Base-by-base conservation (phyloP, 1,140 invertebrate genomes). In the Drosophila equinoxialis region DNA sequence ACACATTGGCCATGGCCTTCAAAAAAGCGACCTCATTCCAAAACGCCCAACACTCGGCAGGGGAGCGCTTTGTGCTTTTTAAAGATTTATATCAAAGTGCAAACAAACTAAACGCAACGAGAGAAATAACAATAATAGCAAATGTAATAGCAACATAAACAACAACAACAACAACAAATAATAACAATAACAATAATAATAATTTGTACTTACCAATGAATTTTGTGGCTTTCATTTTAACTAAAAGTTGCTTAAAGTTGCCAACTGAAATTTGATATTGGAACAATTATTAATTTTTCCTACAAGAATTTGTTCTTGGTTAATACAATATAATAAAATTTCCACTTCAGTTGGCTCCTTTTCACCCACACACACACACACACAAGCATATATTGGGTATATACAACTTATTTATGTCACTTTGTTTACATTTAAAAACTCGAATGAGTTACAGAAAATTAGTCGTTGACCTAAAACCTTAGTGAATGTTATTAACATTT, bases 41-140 rank as follows among this genome's bases (percentile, higher is more conserved):
- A 39, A 10, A 6, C 8, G 7, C 35, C 35, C 35, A 37, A 11
- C 35, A 2, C 35, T 30, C 30, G 30, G 30, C 7, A 3, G 42
- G 42, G n/a, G 42, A 45, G 45, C 45, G 45, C 8, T 17, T 51
- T 51, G 45, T 51, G 20, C 45, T 23, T 51, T 48, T 51, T 51
- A 51, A 51, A 51, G 45, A 51, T 51, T 51, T 51, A 51, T 51
- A 5, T 51, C 45, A 20, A 51, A 51, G 20, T 51, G 45, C 45
- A 51, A 51, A 51, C 45, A 51, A 51, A 51, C 45, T 23, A 23
- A 51, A 51, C 45, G 20, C 45, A 51, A 51, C 17, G 3, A 51
- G 17, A 51, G 17, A 51, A 51, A 51, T 48, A 48, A 48, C 14
- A 48, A 48, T 8, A 48, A 48, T 8, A 48, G 2, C 14, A 48